phyloP scores from a whole-genome alignment of 2,113 vertebrate genomes.

The Cairina moschata region DNA sequence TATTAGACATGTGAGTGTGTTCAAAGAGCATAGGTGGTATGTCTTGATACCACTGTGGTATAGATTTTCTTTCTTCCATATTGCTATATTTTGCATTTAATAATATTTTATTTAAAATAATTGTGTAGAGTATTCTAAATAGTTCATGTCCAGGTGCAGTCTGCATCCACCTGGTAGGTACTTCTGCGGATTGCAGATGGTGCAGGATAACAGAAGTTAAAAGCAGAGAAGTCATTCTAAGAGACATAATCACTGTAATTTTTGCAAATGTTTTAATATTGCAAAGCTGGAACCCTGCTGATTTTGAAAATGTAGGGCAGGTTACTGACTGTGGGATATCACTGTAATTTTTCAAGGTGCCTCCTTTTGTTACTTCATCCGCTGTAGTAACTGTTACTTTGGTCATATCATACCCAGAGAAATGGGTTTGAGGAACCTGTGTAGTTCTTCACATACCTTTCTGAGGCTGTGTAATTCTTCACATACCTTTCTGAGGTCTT shows the following conservation, averaged over 20 bases:
- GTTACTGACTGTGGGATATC: background rate
- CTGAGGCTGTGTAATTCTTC: background rate
- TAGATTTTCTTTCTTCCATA: background rate
- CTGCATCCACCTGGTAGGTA: background rate
- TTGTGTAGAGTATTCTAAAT: background rate
- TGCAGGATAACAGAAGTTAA: background rate
- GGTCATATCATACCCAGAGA: background rate
- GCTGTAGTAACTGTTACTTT: background rate
- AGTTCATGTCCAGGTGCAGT: fast-evolving
- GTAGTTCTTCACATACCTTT: background rate
- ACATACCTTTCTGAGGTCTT: background rate
- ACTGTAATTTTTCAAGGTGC: background rate
- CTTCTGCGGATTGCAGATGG: background rate
- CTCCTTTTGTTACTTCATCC: background rate
- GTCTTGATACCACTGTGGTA: background rate
- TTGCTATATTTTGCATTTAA: background rate
- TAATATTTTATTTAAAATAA: background rate
- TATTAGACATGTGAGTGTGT: background rate
- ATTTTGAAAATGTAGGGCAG: background rate
- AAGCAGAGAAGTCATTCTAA: background rate
- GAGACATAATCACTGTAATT: background rate
- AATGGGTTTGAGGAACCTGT: background rate
- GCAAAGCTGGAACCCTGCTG: background rate
- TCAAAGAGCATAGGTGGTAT: background rate
- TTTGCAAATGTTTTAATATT: background rate